These are phyloP conservation scores for Chrysolina americana DNA, from an alignment of 2,888 invertebrate species.

Conservation along the genomic window DNA sequence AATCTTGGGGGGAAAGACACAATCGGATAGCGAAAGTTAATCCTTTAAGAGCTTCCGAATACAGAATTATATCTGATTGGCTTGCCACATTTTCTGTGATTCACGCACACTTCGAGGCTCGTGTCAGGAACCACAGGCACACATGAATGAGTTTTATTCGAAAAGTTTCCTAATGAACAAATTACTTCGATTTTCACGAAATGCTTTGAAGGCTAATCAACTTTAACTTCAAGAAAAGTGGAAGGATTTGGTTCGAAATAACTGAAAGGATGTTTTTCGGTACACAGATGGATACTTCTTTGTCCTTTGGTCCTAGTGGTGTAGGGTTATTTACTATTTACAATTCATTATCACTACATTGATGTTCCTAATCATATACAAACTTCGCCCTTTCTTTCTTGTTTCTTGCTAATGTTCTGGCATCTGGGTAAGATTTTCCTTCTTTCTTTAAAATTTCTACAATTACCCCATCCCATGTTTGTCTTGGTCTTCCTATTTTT, in stretches of 20 bases:
- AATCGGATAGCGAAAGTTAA: conserved; percentile 54
- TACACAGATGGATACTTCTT: neutral
- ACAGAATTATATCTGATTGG: conserved; percentile 54
- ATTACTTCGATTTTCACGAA: neutral
- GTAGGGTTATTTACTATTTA: too few relatives aligned
- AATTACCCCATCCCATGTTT: too few relatives aligned
- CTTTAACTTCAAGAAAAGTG: neutral
- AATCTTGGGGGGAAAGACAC: conserved; percentile 46
- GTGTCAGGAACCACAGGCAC: conserved; percentile 10
- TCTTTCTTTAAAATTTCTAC: too few relatives aligned
- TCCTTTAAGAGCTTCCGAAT: conserved; percentile 55
- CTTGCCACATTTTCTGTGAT: neutral
- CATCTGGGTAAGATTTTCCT: too few relatives aligned
- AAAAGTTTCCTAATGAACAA: conserved; percentile 11
- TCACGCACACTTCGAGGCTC: conserved; percentile 19
- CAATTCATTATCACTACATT: too few relatives aligned
- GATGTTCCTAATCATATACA: too few relatives aligned
- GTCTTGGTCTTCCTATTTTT: too few relatives aligned
- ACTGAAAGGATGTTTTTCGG: neutral
- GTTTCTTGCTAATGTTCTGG: too few relatives aligned
- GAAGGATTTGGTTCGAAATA: neutral
- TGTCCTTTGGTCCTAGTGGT: neutral
- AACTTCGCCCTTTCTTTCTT: too few relatives aligned
- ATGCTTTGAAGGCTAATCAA: conserved; percentile 1
- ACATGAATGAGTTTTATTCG: conserved; percentile 10